Evolutionary conservation across 2,888 invertebrate species (phyloP).

Genomic region (Epinotia bilunana): DNA sequence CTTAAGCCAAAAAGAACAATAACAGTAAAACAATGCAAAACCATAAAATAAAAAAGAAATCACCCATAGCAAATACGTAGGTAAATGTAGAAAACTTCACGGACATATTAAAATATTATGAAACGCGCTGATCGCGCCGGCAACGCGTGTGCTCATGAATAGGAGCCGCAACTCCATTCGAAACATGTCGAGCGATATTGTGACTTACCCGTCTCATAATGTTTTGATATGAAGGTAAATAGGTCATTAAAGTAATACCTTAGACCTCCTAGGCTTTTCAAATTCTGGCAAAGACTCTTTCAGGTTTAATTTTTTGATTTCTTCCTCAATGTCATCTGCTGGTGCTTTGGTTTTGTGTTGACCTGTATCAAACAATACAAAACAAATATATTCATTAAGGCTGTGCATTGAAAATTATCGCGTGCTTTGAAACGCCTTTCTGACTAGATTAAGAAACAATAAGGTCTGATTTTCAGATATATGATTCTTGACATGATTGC

Average conservation of each 20-base stretch:
- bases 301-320: slow-evolving; percentile 76
- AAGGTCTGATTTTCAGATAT: no score
- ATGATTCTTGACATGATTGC: no score
- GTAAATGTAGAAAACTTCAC: no score
- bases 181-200: no score
- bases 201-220: no score
- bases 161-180: no score
- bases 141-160: no score
- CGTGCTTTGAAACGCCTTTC: no score
- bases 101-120: no score
- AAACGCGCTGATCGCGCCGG: no score
- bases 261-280: slow-evolving; percentile 58
- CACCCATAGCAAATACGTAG: not conserved
- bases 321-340: slow-evolving; percentile 77
- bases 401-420: no score
- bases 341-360: slow-evolving; percentile 76
- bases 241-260: slow-evolving; percentile 52
- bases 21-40: slow-evolving; percentile 9
- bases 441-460: no score
- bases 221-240: not conserved
- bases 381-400: not conserved
- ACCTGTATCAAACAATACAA: slow-evolving; percentile 55
- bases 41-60: not conserved
- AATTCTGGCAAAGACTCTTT: slow-evolving; percentile 66
- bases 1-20: slow-evolving; percentile 16